Conservation (phyloP, 1,140 invertebrate genomes). For the Wasmannia auropunctata region DNA sequence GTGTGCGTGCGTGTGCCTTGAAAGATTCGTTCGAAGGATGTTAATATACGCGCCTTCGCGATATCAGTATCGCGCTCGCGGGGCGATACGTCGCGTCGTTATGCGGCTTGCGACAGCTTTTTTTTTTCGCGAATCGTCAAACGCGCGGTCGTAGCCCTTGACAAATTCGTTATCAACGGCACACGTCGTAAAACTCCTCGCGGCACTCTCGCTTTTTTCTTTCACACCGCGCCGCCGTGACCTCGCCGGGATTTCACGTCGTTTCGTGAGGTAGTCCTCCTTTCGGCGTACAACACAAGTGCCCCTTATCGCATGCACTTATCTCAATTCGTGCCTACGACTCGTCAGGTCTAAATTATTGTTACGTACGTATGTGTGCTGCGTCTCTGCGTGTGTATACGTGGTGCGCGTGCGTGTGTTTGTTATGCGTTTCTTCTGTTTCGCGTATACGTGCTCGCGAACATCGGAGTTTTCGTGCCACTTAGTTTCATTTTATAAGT, state of each 20-base stretch:
- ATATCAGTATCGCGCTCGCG: neutral
- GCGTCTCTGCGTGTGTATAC: neutral
- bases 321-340: slow-evolving; percentile 48
- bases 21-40: slow-evolving; percentile 1
- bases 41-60: neutral
- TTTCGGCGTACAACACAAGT: slow-evolving; percentile 40
- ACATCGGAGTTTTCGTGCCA: neutral
- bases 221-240: slow-evolving; percentile 25
- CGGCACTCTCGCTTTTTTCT: slow-evolving; percentile 73
- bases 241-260: slow-evolving; percentile 68
- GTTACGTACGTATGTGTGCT: neutral
- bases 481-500: slow-evolving; percentile 9
- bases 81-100: neutral
- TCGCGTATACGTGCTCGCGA: neutral
- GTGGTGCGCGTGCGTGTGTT: neutral
- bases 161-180: slow-evolving; percentile 54
- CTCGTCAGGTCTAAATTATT: slow-evolving; percentile 52
- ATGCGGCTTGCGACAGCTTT: too few species aligned
- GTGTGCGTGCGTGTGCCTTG: slow-evolving; percentile 12
- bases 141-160: slow-evolving; percentile 7
- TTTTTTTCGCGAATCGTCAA: slow-evolving; percentile 7
- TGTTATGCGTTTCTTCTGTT: neutral
- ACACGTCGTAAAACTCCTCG: slow-evolving; percentile 49
- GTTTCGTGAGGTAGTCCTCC: slow-evolving; percentile 65
- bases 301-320: slow-evolving; percentile 32